Conservation (phyloP, 2,888 invertebrate genomes). For the Philopedon plagiatum region DNA sequence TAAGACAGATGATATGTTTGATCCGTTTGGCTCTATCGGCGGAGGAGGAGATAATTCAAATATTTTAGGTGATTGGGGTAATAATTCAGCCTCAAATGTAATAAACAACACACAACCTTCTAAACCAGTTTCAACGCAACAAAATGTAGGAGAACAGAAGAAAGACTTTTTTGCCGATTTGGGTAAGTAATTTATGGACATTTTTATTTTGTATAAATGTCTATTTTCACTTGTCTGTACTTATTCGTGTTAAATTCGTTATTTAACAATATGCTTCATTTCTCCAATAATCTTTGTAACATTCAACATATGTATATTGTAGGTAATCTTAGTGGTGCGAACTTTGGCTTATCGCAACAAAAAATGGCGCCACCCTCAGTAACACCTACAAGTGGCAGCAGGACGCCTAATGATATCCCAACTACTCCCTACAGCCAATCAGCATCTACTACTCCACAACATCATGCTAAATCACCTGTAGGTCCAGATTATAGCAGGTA, state of each 20-base stretch:
- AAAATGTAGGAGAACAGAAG: constrained; percentile 65
- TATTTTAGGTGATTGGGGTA: constrained; percentile 64
- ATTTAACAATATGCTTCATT: no score
- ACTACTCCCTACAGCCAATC: constrained; percentile 65
- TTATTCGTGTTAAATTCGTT: no score
- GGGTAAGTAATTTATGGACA: constrained; percentile 68
- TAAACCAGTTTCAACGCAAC: constrained; percentile 50
- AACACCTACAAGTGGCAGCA: constrained; percentile 55
- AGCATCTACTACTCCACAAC: constrained; percentile 57
- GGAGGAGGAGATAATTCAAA: constrained; percentile 55
- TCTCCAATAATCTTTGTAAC: no score
- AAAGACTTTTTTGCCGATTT: constrained; percentile 85
- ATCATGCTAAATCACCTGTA: constrained; percentile 67
- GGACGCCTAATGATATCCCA: constrained; percentile 58
- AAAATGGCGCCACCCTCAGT: constrained; percentile 43
- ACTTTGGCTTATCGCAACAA: constrained; percentile 40
- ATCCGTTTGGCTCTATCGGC: constrained; percentile 74
- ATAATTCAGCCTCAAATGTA: constrained; percentile 42
- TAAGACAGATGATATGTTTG: constrained; percentile 70
- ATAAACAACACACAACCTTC: constrained; percentile 57
- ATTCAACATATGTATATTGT: no score
- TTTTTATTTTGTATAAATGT: no score
- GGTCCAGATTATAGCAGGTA: constrained; percentile 75
- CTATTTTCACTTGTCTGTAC: no score
- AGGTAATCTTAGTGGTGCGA: constrained; percentile 53